A percentile compares a stretch with the other conserved stretches of the same genome.
These are phyloP conservation scores for Sarcophaga bullata DNA, from an alignment of 1,140 invertebrate genomes.

Conservation along the genomic window DNA sequence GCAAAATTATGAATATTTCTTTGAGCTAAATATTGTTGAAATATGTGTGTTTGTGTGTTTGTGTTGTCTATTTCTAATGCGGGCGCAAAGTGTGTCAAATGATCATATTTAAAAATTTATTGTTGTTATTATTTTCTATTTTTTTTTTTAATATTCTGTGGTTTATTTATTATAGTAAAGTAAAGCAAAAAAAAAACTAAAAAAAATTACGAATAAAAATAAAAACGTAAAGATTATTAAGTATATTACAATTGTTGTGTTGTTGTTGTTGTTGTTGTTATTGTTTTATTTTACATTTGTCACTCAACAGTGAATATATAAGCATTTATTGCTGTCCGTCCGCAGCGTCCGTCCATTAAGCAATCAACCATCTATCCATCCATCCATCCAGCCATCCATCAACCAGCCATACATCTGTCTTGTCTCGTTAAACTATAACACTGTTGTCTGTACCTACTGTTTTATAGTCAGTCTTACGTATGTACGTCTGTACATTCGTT, in stretches of 20 bases:
- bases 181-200: no score
- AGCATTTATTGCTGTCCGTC: not conserved
- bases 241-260: not conserved
- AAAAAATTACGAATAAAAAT: not conserved
- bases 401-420: not conserved
- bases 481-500: not conserved
- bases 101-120: conserved; percentile 24
- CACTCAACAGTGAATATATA: not conserved
- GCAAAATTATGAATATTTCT: not conserved
- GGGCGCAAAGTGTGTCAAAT: conserved; percentile 38
- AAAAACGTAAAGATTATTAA: not conserved
- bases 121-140: conserved; percentile 14
- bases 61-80: conserved; percentile 30
- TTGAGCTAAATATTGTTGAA: no score
- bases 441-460: no score
- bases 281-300: conserved; percentile 21
- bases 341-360: not conserved
- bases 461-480: not conserved
- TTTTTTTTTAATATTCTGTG: not conserved
- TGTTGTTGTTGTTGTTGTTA: not conserved
- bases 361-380: no score
- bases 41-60: not conserved
- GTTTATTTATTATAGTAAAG: not conserved
- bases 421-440: not conserved
- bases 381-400: not conserved